Conservation (phyloP, 2,113 vertebrate genomes). For the Psettodes erumei region DNA sequence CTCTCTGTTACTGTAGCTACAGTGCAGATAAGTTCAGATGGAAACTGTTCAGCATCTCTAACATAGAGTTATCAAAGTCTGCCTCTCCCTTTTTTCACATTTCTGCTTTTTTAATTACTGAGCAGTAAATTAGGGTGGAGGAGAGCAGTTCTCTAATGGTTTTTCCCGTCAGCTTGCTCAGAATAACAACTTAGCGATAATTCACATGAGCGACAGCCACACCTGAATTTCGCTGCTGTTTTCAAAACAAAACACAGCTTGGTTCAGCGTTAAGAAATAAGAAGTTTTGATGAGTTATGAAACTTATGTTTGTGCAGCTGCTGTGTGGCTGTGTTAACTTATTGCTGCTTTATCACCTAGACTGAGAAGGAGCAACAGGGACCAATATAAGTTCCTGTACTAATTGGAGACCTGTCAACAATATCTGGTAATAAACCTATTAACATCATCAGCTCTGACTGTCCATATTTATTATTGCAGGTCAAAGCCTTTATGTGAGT, state of each 20-base stretch:
- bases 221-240: conserved; percentile 40
- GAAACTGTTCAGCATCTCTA: background rate
- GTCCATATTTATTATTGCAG: conserved; percentile 50
- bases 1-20: conserved; percentile 5
- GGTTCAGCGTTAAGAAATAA: conserved; percentile 30
- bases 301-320: conserved; percentile 7
- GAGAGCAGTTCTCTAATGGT: conserved; percentile 16
- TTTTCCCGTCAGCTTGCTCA: conserved; percentile 31
- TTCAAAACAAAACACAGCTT: conserved; percentile 37
- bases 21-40: conserved; percentile 1
- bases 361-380: conserved; percentile 20
- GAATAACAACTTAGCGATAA: conserved; percentile 36
- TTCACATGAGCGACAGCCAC: conserved; percentile 43
- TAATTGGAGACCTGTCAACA: conserved; percentile 40
- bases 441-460: conserved; percentile 51
- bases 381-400: conserved; percentile 23
- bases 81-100: background rate
- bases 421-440: conserved; percentile 46
- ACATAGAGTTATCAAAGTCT: conserved; percentile 2
- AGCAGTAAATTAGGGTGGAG: conserved; percentile 16
- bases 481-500: conserved; percentile 63
- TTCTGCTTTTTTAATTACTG: conserved; percentile 3
- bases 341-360: conserved; percentile 25
- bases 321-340: conserved; percentile 27
- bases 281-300: conserved; percentile 27